phyloP scores from a whole-genome alignment of 1,140 invertebrate species.

The Cotesia glomerata region DNA sequence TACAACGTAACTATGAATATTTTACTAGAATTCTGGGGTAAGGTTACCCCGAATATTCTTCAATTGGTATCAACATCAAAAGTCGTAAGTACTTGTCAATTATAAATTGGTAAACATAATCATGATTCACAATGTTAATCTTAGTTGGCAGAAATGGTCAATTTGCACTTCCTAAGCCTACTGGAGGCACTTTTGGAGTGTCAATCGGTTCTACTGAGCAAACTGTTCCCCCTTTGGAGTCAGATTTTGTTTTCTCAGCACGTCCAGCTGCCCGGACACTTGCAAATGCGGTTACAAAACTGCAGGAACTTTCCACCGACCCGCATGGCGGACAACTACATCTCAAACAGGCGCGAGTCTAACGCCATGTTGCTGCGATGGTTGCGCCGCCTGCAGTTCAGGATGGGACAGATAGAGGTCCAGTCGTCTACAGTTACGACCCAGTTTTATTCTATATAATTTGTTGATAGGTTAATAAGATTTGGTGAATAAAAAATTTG shows the following conservation, averaged over 20 bases:
- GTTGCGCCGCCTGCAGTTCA: slow-evolving; percentile 93
- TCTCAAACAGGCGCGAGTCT: slow-evolving; percentile 52
- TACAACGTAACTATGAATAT: slow-evolving; percentile 79
- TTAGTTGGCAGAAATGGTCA: slow-evolving; percentile 96
- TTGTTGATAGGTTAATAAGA: no score
- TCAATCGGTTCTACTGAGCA: slow-evolving; percentile 88
- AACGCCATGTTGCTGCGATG: slow-evolving; percentile 76
- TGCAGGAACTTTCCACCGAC: slow-evolving; percentile 79
- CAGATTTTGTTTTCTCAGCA: slow-evolving; percentile 91
- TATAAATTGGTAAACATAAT: slow-evolving; percentile 12
- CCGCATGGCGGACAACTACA: slow-evolving; percentile 51
- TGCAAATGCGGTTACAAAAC: slow-evolving; percentile 87
- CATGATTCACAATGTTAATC: slow-evolving; percentile 37
- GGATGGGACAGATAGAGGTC: slow-evolving; percentile 97
- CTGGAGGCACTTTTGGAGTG: slow-evolving; percentile 96
- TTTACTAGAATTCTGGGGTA: slow-evolving; percentile 98
- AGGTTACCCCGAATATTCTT: slow-evolving; percentile 93
- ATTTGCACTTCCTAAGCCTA: slow-evolving; percentile 93
- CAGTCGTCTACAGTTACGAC: slow-evolving; percentile 92
- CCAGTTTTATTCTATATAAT: slow-evolving; percentile 83
- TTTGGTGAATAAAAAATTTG: no score
- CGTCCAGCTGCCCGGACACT: slow-evolving; percentile 86
- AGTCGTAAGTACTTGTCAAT: slow-evolving; percentile 69
- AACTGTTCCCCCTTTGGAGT: slow-evolving; percentile 86
- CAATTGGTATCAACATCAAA: slow-evolving; percentile 93